These are phyloP conservation scores for Thunnus albacares DNA, from an alignment of 2,797 vertebrate species.

Conservation along the genomic window DNA sequence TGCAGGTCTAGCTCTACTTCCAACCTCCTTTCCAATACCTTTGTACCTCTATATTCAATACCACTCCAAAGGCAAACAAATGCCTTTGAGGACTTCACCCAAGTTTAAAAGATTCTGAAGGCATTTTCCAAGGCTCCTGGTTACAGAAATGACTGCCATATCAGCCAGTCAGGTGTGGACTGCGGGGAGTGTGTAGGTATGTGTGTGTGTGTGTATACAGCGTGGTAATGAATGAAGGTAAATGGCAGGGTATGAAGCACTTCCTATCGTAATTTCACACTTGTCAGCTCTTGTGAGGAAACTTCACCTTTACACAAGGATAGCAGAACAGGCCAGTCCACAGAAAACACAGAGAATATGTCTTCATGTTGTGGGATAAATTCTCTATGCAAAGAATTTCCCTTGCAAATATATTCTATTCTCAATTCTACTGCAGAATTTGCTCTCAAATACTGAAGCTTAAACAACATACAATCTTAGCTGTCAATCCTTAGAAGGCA, in stretches of 20 bases:
- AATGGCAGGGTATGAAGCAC: slow-evolving; percentile 83
- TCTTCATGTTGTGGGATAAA: slow-evolving; percentile 66
- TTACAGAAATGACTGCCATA: slow-evolving; percentile 72
- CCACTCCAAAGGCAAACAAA: slow-evolving; percentile 61
- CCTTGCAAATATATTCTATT: slow-evolving; percentile 68
- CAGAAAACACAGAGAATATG: slow-evolving; percentile 70
- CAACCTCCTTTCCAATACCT: slow-evolving; percentile 60
- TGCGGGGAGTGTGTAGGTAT: slow-evolving; percentile 36
- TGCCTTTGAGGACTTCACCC: slow-evolving; percentile 64
- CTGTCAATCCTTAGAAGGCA: neutral
- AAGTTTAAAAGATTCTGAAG: slow-evolving; percentile 54
- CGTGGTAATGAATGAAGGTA: slow-evolving; percentile 84
- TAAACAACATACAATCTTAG: slow-evolving; percentile 4
- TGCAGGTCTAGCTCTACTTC: slow-evolving; percentile 52
- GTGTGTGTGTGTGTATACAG: slow-evolving; percentile 46
- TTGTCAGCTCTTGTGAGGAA: slow-evolving; percentile 86
- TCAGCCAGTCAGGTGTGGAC: slow-evolving; percentile 75
- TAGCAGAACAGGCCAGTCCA: slow-evolving; percentile 70
- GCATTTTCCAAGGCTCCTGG: slow-evolving; percentile 60
- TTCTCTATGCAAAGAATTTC: slow-evolving; percentile 70
- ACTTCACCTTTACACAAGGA: slow-evolving; percentile 86
- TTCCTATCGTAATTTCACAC: slow-evolving; percentile 88
- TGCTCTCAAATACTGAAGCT: neutral
- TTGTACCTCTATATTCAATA: slow-evolving; percentile 68
- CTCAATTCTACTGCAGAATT: slow-evolving; percentile 8